Base-by-base conservation (phyloP, 2,113 vertebrate species). In the Sebastes schlegelii region DNA sequence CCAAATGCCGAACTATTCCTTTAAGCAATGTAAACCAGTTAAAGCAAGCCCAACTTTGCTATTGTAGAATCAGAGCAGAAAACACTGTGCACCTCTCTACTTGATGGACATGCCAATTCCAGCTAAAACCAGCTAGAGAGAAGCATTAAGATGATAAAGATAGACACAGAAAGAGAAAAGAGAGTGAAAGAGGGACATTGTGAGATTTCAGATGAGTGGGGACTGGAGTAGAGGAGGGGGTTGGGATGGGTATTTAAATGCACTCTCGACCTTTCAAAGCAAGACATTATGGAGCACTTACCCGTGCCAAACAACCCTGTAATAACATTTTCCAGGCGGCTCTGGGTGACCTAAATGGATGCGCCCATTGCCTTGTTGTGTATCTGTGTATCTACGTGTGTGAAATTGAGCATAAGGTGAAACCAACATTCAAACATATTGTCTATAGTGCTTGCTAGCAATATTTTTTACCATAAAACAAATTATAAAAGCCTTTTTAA, bases 231-330 rank as follows among this genome's bases (percentile, higher is more conserved):
- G 48, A 40, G 4, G 10, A 4, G 3, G 58, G 42, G 77, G 34
- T 19, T 48, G 19, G 14, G 48, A 11, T 43, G 57, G 74, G 60
- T 48, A 46, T 82, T 84, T 87, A 84, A 83, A 87, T 61, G 63
- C 75, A 86, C 51, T 77, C 61, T 84, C 57, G 3, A 89, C 89
- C 88, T 89, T 89, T 89, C 68, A 86, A 72, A 91, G 79, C 72
- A 73, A 89, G 65, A 86, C 78, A 87, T 91, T 90, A 90, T 82
- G 60, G 60, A 81, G 85, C 87, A 90, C 69, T 91, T 86, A 90
- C 2, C 62, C n/a, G 1, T 17, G 11, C 42, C 34, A 62, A 85
- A 83, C 71, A 87, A 73, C 43, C 77, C 23, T 58, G 34, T 89
- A 91, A 92, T 84, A 82, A 70, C 55, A 88, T 91, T 91, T 82